A percentile compares a stretch with the other conserved stretches of the same genome.
Conservation (phyloP, 2,113 vertebrate species). For the Acinonyx jubatus region DNA sequence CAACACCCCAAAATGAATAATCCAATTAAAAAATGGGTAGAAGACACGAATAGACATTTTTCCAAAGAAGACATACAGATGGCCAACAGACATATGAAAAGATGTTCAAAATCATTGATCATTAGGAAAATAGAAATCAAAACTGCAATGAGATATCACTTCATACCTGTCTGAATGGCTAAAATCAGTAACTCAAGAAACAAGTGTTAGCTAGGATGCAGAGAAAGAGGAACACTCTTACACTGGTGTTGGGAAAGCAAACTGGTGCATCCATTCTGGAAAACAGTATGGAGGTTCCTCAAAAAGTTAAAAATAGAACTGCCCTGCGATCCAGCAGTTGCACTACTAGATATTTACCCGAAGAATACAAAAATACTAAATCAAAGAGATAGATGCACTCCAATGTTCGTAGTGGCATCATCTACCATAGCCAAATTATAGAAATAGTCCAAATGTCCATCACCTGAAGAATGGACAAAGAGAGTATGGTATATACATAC, state of each 20-base stretch:
- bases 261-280: neutral
- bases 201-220: neutral
- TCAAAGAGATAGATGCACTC: neutral
- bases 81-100: neutral
- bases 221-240: neutral
- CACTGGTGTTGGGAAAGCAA: neutral
- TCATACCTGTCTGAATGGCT: neutral
- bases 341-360: neutral
- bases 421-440: neutral
- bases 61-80: neutral
- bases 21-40: neutral
- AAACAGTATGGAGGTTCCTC: neutral
- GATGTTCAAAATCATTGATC: neutral
- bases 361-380: neutral
- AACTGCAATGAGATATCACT: neutral
- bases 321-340: neutral
- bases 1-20: neutral
- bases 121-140: neutral
- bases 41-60: neutral
- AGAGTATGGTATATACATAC: neutral
- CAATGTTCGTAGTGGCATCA: neutral
- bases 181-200: neutral
- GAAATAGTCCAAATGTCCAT: neutral
- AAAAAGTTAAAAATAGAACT: neutral
- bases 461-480: neutral